Conservation (phyloP, 2,113 vertebrate genomes). For the Melanocharis versteri region DNA sequence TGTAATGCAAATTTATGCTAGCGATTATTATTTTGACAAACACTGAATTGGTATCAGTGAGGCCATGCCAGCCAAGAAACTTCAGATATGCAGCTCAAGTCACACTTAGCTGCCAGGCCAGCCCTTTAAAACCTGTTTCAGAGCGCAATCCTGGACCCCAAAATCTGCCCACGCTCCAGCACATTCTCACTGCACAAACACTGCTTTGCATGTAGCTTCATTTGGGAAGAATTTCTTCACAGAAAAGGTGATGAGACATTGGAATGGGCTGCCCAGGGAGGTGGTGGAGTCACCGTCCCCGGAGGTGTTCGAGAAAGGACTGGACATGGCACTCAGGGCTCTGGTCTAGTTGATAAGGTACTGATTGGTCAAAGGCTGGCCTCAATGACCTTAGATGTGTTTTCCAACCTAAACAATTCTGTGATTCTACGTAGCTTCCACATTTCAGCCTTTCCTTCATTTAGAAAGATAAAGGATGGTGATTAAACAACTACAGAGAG, state of each 20-base stretch:
- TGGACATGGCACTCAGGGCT: background rate
- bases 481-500: background rate
- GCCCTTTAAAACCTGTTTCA: background rate
- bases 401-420: background rate
- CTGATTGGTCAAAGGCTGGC: background rate
- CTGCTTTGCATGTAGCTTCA: background rate
- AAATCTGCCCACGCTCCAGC: background rate
- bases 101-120: background rate
- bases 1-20: background rate
- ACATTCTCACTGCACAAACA: background rate
- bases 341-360: background rate
- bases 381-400: background rate
- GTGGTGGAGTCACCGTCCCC: fast-evolving
- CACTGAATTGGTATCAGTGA: background rate
- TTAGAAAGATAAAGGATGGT: background rate
- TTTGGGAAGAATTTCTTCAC: background rate
- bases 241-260: background rate
- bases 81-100: background rate
- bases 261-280: background rate
- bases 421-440: background rate
- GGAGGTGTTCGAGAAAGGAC: background rate
- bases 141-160: background rate
- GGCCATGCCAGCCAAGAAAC: background rate
- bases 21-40: background rate
- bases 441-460: background rate